A percentile compares a stretch with the other conserved stretches of the same genome.
phyloP scores from a whole-genome alignment of 2,113 vertebrate species.

The Leucopsar rothschildi region DNA sequence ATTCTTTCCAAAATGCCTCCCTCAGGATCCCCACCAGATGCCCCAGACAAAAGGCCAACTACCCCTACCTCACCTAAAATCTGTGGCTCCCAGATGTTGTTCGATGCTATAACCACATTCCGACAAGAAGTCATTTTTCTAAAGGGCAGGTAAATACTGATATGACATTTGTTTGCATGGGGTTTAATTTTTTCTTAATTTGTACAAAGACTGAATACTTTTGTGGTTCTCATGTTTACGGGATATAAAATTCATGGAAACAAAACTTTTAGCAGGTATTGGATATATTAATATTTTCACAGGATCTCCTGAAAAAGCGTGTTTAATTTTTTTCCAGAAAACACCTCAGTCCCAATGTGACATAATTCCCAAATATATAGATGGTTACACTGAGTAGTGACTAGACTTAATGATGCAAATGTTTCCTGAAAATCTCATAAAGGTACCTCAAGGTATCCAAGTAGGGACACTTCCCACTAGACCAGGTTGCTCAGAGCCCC shows the following conservation, averaged over 20 bases:
- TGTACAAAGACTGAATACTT: not conserved
- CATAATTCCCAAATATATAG: not conserved
- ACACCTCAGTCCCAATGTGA: not conserved
- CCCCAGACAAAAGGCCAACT: constrained; percentile 43
- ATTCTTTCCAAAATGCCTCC: not conserved
- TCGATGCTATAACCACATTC: constrained; percentile 83
- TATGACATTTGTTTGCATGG: not conserved
- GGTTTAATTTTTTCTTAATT: not conserved
- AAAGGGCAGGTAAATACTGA: constrained; percentile 82
- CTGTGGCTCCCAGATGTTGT: constrained; percentile 77
- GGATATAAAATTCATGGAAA: not conserved
- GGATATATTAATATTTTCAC: not conserved
- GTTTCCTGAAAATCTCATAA: not conserved
- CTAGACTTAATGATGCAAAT: not conserved
- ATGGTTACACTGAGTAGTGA: not conserved
- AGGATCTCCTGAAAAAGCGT: not conserved
- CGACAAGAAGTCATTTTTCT: constrained; percentile 86
- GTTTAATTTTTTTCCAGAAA: not conserved
- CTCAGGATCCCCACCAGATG: constrained; percentile 35
- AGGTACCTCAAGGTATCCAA: not conserved
- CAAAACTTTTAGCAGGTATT: not conserved
- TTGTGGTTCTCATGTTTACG: not conserved
- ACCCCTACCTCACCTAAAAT: constrained; percentile 59
- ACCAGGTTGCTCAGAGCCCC: not conserved
- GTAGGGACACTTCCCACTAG: not conserved